These are phyloP conservation scores for Aegotheles bennettii DNA, from an alignment of 2,113 vertebrate genomes.

Conservation along the genomic window DNA sequence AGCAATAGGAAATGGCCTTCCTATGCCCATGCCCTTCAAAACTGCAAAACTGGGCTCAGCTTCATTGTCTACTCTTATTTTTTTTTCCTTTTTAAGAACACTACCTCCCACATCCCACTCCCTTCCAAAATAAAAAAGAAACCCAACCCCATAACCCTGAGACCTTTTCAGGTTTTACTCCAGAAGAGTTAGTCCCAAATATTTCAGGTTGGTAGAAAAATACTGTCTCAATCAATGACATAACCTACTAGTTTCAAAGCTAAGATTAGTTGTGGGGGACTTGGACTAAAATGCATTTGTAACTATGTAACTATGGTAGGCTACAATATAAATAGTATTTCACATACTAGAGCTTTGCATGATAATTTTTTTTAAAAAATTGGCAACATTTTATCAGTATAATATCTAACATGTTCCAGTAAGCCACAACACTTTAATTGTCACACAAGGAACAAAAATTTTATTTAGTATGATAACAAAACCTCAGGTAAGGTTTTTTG, in stretches of 20 bases:
- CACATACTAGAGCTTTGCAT: not conserved
- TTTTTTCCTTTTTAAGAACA: not conserved
- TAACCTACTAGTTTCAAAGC: not conserved
- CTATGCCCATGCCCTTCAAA: not conserved
- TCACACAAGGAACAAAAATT: not conserved
- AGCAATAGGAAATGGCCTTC: not conserved
- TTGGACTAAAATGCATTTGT: not conserved
- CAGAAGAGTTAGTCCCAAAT: not conserved
- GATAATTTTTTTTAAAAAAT: not conserved
- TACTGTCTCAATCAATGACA: not conserved
- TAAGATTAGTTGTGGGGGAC: not conserved
- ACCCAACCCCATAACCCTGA: not conserved
- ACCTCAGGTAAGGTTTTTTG: not conserved
- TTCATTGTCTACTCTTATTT: not conserved
- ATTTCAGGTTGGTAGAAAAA: not conserved
- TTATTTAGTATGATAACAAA: not conserved
- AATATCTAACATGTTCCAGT: not conserved
- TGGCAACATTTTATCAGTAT: not conserved
- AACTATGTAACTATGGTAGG: not conserved
- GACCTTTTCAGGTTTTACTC: not conserved
- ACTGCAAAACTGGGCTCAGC: not conserved
- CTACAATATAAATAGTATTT: not conserved
- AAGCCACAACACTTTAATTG: not conserved
- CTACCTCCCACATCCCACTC: too few species aligned
- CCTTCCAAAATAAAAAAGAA: fast-evolving